Base-by-base conservation (phyloP, 2,797 vertebrate genomes). In the Melanotaenia pygmaea region DNA sequence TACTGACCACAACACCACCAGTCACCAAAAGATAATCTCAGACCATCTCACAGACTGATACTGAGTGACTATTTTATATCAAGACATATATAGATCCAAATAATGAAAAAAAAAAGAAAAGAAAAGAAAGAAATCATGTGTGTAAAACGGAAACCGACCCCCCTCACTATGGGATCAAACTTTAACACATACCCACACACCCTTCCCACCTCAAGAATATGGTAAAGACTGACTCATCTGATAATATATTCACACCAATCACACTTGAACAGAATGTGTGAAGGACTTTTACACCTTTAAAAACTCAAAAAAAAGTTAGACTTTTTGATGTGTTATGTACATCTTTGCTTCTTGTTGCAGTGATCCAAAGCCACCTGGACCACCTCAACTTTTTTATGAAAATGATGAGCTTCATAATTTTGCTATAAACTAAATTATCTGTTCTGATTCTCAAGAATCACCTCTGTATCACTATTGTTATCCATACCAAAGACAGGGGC, bases 161-260 rank as follows among this genome's bases (percentile, higher is more conserved):
- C 12, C 34, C 11, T 18, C 53, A 2, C 24, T 54, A 64, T 12
- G 7, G 13, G 59, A 16, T 61, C 26, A 18, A 54, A 12, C 2
- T 26, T 28, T 28, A 35, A 72, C 6, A 51, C 26, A 14, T 28
- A 32, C 73, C 3, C 38, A 16, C 2, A 5, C 43, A 59, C 5
- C 1, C 18, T 37, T 67, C 56, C 22, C 24, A 24, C 59, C 50
- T 47, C 32, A 28, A 28, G 9, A 50, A 43, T 22, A 70, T 37
- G 10, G n/a, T 54, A 6, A 58, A 37, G 1, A n/a, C 20, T 89
- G 72, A 87, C 45, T 86, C 70, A 82, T 67, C 3, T 74, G 13
- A 26, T n/a, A 1, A 22, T 13, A 24, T 43, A 26, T 59, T 37
- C n/a, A 59, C 51, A 65, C 67, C 18, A 47, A 20, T 47, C 53